phyloP scores from a whole-genome alignment of 2,113 vertebrate genomes.

The Corythaixoides concolor region DNA sequence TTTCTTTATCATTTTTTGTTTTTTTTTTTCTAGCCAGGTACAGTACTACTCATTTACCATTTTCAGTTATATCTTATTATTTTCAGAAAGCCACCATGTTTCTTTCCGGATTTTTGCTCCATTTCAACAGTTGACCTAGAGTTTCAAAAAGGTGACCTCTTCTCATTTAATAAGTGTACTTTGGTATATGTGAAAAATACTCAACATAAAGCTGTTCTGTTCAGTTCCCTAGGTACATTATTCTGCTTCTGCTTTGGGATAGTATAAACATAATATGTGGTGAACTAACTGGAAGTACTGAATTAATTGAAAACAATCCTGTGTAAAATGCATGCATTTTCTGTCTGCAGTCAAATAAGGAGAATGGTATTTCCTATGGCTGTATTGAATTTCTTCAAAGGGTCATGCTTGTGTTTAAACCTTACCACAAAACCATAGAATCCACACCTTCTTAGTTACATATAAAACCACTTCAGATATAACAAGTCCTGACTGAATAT shows the following conservation, averaged over 20 bases:
- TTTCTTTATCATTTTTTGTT: neutral
- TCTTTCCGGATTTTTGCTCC: neutral
- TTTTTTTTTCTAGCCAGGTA: neutral
- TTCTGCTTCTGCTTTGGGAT: neutral
- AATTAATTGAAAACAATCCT: conserved; percentile 4
- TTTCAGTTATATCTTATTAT: neutral
- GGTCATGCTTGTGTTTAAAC: neutral
- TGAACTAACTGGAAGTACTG: neutral
- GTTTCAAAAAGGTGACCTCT: neutral
- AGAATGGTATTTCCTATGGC: conserved; percentile 28
- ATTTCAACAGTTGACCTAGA: neutral
- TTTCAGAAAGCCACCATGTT: neutral
- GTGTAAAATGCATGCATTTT: neutral
- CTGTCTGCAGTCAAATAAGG: neutral
- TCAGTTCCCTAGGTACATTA: neutral
- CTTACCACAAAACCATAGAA: neutral
- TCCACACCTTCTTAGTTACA: conserved; percentile 50
- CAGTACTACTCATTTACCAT: neutral
- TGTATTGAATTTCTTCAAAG: conserved; percentile 44
- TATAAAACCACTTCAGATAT: neutral
- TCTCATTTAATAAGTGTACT: neutral
- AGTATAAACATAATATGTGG: neutral
- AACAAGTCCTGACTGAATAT: conserved; percentile 26
- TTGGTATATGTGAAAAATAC: neutral
- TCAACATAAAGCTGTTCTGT: neutral